Conservation (phyloP, 2,888 invertebrate species). For the Anarsia innoxiella region DNA sequence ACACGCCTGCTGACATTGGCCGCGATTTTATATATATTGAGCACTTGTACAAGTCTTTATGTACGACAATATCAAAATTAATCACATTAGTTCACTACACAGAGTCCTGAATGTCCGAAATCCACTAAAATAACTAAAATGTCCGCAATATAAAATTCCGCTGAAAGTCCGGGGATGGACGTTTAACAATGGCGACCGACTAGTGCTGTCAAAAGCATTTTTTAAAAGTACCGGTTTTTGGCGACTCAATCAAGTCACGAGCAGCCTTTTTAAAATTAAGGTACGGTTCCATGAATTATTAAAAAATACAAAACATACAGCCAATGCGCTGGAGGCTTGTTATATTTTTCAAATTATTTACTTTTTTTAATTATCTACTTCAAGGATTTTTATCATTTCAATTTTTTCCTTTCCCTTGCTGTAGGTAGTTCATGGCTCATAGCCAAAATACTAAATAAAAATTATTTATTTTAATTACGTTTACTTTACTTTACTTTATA, state of each 20-base stretch:
- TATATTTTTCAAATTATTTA: too few relatives aligned
- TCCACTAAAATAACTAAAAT: slow-evolving; percentile 50
- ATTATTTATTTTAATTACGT: neutral
- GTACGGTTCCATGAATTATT: neutral
- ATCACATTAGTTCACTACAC: slow-evolving; percentile 72
- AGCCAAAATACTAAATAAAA: neutral
- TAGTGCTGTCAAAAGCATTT: slow-evolving; percentile 34
- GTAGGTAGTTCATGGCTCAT: too few relatives aligned
- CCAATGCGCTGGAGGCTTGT: too few relatives aligned
- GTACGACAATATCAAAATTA: slow-evolving; percentile 58
- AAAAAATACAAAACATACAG: neutral
- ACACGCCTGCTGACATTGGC: slow-evolving; percentile 94
- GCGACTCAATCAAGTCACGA: too few relatives aligned
- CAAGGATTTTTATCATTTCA: too few relatives aligned
- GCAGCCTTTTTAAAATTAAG: too few relatives aligned
- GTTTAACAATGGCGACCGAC: slow-evolving; percentile 57
- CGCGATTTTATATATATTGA: slow-evolving; percentile 75
- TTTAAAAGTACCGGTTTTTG: slow-evolving; percentile 4
- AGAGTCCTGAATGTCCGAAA: slow-evolving; percentile 55
- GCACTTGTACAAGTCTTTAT: slow-evolving; percentile 63
- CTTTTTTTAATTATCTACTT: too few relatives aligned
- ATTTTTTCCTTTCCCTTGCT: too few relatives aligned
- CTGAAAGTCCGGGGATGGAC: slow-evolving; percentile 56
- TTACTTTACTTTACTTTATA: too few relatives aligned
- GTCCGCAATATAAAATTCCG: slow-evolving; percentile 54